Evolutionary conservation across 2,113 vertebrate genomes (phyloP), one percentile per base, ranked within the genome.

Genomic region (Dunckerocampus dactyliophorus): DNA sequence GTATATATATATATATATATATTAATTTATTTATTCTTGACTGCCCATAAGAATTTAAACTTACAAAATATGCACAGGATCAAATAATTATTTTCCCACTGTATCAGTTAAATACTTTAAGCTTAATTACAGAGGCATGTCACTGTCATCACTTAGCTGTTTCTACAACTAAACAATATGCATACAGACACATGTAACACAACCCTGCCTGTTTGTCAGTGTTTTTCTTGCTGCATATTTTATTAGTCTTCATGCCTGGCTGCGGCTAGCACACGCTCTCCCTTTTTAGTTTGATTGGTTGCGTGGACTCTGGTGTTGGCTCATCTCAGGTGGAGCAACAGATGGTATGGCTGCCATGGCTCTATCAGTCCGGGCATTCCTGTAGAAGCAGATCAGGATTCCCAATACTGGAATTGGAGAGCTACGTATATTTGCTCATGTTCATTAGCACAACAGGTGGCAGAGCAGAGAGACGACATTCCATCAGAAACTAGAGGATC

Each of bases 221-320:
- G 51, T 51, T 73, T 82, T 82, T 89, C 85, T 79, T 83, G 59
- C 62, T 92, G 79, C 83, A 91, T 91, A 85, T 91, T 91, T 91
- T 59, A 92, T 88, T 64, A 75, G 62, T 63, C 80, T 89, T 78
- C 86, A 88, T 84, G 84, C 82, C 76, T 77, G 83, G 74, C 75
- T 85, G 82, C 82, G 84, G 62, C 20, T 59, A 53, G 76, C 70
- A 77, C 75, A 51, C 59, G 62, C 75, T 81, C 58, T 77, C 68
- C 28, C 71, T 73, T 71, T 84, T 88, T 65, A 81, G 73, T 71
- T 24, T 49, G 75, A 79, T 86, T 81, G 71, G 76, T 82, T 71
- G 54, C 42, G 49, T 76, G 67, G 69, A 63, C 58, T 86, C 77
- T 75, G 48, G 21, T 76, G 76, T 68, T 66, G 71, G 75, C 70